Percentiles rank a stretch among this genome's conserved stretches.
Conservation (phyloP, 2,888 invertebrate species). For the Orthosia gracilis region DNA sequence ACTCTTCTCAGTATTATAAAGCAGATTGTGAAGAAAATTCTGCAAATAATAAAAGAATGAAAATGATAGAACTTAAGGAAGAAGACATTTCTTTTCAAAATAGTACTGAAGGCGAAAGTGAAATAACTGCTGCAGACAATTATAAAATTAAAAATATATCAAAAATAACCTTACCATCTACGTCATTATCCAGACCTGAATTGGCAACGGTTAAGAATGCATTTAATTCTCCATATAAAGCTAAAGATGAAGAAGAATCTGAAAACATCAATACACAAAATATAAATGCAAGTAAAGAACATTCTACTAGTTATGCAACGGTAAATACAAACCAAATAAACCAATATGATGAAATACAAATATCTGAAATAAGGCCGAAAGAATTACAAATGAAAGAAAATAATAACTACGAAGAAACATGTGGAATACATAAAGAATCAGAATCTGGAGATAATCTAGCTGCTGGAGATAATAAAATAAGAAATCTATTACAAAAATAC, state of each 20-base stretch:
- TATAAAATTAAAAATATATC: constrained; percentile 5
- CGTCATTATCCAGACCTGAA: not conserved
- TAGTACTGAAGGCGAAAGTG: not conserved
- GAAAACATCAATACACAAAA: not conserved
- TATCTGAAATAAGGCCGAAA: not conserved
- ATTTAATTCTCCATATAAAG: not conserved
- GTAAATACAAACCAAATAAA: not conserved
- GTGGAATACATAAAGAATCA: constrained; percentile 5
- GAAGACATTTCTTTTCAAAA: not conserved
- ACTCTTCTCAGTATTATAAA: constrained; percentile 11
- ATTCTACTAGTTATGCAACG: not conserved
- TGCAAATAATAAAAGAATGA: constrained; percentile 19
- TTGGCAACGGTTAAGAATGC: not conserved
- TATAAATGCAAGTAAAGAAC: not conserved
- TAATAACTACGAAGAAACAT: not conserved
- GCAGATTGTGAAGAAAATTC: constrained; percentile 8
- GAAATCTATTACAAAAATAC: constrained; percentile 80
- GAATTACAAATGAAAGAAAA: constrained; percentile 2
- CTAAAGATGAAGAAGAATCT: not conserved
- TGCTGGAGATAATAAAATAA: constrained; percentile 61
- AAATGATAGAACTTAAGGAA: not conserved
- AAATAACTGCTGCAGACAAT: not conserved
- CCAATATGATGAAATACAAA: not conserved
- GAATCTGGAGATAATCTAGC: constrained; percentile 1
- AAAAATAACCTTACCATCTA: constrained; percentile 10